These are phyloP conservation scores for Aldabrachelys gigantea DNA, from an alignment of 2,113 vertebrate genomes.

Conservation along the genomic window DNA sequence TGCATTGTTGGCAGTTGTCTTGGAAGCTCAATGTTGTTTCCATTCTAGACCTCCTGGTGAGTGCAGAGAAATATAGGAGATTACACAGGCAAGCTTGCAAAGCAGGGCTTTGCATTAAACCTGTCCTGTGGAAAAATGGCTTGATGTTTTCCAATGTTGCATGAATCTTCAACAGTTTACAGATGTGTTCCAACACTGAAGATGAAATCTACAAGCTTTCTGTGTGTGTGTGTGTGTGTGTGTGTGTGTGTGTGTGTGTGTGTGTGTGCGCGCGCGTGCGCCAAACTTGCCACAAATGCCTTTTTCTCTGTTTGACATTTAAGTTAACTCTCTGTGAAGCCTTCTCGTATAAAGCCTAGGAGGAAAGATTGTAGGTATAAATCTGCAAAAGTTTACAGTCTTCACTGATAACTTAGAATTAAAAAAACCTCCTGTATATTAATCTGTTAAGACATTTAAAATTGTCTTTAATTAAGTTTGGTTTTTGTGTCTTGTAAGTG, in stretches of 20 bases:
- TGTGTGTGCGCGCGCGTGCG: not conserved
- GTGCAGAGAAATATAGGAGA: too few relatives aligned
- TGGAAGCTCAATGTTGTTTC: not conserved
- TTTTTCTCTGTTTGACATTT: not conserved
- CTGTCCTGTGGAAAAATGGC: not conserved
- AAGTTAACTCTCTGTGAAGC: not conserved
- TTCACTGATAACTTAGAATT: not conserved
- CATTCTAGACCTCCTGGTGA: not conserved
- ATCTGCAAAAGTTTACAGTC: slow-evolving; percentile 28
- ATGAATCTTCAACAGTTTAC: not conserved
- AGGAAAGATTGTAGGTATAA: not conserved
- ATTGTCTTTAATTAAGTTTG: not conserved
- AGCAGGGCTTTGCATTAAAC: not conserved
- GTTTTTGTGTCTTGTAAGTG: slow-evolving; percentile 17
- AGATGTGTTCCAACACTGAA: not conserved
- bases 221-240: not conserved
- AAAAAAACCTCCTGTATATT: not conserved
- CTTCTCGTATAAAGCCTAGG: not conserved
- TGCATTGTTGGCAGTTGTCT: not conserved
- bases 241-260: not conserved
- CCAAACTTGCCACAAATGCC: not conserved
- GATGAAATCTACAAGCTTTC: accelerated
- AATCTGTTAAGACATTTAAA: not conserved
- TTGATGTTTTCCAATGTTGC: not conserved
- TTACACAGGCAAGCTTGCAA: not conserved